Evolutionary conservation across 2,113 vertebrate genomes (phyloP), one percentile per base, ranked within the genome.

Genomic region (Todiramphus saurophagus): DNA sequence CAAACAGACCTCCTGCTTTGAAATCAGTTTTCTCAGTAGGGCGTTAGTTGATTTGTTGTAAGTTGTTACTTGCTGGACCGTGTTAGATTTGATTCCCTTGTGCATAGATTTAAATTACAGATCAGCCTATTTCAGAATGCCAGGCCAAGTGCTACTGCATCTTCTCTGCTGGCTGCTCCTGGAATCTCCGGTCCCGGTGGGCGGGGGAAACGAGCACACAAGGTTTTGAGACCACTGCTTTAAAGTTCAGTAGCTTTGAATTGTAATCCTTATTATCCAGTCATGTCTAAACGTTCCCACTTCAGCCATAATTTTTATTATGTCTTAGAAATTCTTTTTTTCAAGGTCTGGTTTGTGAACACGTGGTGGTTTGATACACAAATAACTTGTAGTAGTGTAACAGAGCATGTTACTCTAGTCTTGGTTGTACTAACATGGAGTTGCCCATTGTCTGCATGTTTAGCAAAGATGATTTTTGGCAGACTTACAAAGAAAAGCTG

Each of bases 371-470:
- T 51, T 51, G 72, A 11, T 62, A 58, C 15, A 15, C 37, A 44
- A 72, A 12, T 82, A 82, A 68, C 58, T 58, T 11, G 11, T 30
- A 35, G 27, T 33, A 30, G 58, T 43, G 41, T 80, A 37, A n/a
- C 44, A 60, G 33, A 88, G 94, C 96, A 94, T 62, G 90, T 84
- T 76, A 87, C 69, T 46, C 3, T 50, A 73, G 58, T 24, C 63
- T 59, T 85, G 62, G 50, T 85, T 93, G 66, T 83, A 76, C 83
- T 96, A 82, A 96, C 55, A 1, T 31, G 48, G 80, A 64, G 87
- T 76, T 78, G 77, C 5, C n/a, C 1, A 1, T 17, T 76, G 50
- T 66, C 41, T 79, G 97, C 98, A 97, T 97, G 95, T 96, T 87
- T 31, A 20, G 76, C 83, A 76, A 72, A 35, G 64, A 35, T 66